These are phyloP conservation scores for Tragelaphus scriptus DNA, from an alignment of 2,113 vertebrate genomes.

Conservation along the genomic window DNA sequence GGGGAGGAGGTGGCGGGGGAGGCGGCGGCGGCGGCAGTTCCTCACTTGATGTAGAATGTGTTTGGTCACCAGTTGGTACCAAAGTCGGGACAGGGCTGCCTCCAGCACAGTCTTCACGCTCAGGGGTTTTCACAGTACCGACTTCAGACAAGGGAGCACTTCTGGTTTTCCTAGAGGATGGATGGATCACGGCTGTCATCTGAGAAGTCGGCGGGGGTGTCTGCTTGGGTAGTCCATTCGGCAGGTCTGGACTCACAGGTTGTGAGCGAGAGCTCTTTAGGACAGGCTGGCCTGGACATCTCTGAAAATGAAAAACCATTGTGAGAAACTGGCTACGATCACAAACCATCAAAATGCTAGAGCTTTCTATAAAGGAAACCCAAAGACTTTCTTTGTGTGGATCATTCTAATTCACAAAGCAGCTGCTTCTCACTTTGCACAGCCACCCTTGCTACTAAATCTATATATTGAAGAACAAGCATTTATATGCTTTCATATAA, in stretches of 20 bases:
- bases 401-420: neutral
- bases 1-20: rapidly evolving
- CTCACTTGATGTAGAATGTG: neutral
- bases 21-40: neutral
- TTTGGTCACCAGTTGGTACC: constrained; percentile 48
- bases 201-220: constrained; percentile 35
- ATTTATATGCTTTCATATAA: neutral
- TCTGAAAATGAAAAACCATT: constrained; percentile 77
- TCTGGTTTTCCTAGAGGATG: constrained; percentile 45
- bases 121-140: neutral
- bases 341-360: neutral
- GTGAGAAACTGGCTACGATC: neutral
- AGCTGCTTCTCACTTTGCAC: neutral
- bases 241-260: constrained; percentile 46
- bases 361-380: neutral
- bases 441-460: neutral
- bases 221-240: neutral
- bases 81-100: constrained; percentile 80
- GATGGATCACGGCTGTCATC: constrained; percentile 62
- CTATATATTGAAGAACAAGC: neutral
- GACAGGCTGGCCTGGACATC: constrained; percentile 80
- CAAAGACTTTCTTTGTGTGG: neutral
- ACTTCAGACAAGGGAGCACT: constrained; percentile 11
- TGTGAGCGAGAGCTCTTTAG: constrained; percentile 79
- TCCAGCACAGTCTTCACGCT: constrained; percentile 19